Base-by-base conservation (phyloP, 2,888 invertebrate species). In the Tenthredo mesomela region DNA sequence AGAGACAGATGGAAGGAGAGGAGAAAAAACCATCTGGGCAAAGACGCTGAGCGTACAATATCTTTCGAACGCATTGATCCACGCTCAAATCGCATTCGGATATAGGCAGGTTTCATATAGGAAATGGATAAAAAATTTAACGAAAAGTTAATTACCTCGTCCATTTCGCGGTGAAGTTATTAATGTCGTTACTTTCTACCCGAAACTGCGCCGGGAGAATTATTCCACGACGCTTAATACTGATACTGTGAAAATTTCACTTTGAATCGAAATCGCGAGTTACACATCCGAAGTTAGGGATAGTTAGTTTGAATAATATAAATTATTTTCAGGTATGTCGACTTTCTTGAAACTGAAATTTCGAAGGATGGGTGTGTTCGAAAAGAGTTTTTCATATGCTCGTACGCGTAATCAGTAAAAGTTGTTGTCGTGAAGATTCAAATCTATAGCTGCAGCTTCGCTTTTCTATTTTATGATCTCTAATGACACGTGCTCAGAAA, bases 131-230 rank as follows among this genome's bases (percentile, higher is more conserved):
- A 40, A 18, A 33, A 71, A 43, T n/a, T 47, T 25, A 21, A 25
- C 21, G 25, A 25, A 47, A 75, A 75, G 75, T 47, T 75, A 75
- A 75, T 75, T 75, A 75, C 7, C 25, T 21, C 40, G 15, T 75
- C 75, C 50, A 75, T 75, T 75, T 75, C 12, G 29, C 15, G 75
- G 50, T 21, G 75, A 47, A 47, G 47, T 75, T 75, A 21, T 29
- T 75, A 50, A 75, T 40, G 10, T 50, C 75, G 75, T 47, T 75
- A 10, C 43, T n/a, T n/a, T n/a, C 2, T 21, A 54, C 54, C 10
- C 3, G 47, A 47, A 75, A 25, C 15, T 47, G 6, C 25, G 47
- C 43, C 43, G n/a, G 5, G 25, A 61, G 61, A 61, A 61, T 61
- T 21, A 61, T 29, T 12, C 10, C 25, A 21, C 25, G 61, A 12